A percentile compares a stretch with the other conserved stretches of the same genome.
phyloP scores from a whole-genome alignment of 2,888 invertebrate species.

The Cosmopolites sordidus region DNA sequence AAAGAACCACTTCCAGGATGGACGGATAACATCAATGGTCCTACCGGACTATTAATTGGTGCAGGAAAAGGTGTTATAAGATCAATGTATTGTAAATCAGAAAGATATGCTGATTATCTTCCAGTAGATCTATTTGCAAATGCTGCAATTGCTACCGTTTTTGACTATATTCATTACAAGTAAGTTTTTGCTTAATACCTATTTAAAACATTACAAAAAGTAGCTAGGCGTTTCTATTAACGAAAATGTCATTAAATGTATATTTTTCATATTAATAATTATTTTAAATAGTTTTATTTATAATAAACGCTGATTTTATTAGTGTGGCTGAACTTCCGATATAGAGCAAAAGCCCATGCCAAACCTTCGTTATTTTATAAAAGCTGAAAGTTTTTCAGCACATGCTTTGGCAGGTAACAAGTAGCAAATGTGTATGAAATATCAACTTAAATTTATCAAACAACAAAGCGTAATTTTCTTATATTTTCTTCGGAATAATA shows the following conservation, averaged over 20 bases:
- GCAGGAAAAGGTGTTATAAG: conserved; percentile 86
- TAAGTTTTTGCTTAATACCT: conserved; percentile 34
- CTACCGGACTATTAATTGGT: conserved; percentile 75
- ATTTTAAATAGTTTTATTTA: background rate
- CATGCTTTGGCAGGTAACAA: too few species aligned
- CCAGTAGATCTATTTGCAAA: conserved; percentile 81
- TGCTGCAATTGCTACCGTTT: conserved; percentile 53
- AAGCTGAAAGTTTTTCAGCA: too few species aligned
- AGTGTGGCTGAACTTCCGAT: too few species aligned
- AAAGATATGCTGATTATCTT: conserved; percentile 69
- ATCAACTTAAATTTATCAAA: too few species aligned
- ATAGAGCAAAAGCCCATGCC: too few species aligned
- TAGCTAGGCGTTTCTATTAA: background rate
- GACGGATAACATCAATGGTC: conserved; percentile 94
- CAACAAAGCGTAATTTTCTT: too few species aligned
- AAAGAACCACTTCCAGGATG: conserved; percentile 81
- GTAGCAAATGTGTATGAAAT: too few species aligned
- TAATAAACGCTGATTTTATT: conserved; percentile 25
- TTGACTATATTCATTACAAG: too few species aligned
- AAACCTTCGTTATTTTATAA: too few species aligned
- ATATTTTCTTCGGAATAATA: too few species aligned
- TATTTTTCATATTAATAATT: too few species aligned
- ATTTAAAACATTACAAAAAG: background rate
- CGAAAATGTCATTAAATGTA: too few species aligned
- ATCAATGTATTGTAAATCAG: conserved; percentile 82